phyloP scores from a whole-genome alignment of 2,797 vertebrate species.

The Protonibea diacanthus region DNA sequence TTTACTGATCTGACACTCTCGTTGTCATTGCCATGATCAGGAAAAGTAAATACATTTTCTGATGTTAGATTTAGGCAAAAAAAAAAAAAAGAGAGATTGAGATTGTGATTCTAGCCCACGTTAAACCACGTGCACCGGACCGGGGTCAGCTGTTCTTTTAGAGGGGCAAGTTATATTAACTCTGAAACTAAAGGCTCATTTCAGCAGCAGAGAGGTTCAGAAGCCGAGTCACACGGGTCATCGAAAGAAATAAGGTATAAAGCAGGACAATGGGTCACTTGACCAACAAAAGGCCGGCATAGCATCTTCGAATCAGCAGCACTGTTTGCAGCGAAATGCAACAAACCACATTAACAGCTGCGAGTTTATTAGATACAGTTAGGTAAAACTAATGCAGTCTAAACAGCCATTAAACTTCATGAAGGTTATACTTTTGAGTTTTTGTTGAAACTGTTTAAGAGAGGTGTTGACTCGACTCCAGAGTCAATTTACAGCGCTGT shows the following conservation, averaged over 20 bases:
- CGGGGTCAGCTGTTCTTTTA: not conserved
- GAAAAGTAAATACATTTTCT: not conserved
- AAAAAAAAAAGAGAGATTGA: not conserved
- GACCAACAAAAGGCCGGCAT: not conserved
- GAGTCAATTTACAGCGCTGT: not conserved
- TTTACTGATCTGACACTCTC: not conserved
- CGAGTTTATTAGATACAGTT: not conserved
- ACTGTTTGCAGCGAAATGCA: fast-evolving
- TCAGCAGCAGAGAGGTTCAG: not conserved
- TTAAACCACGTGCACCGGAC: not conserved
- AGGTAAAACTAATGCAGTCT: not conserved
- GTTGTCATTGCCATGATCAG: not conserved
- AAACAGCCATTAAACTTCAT: not conserved
- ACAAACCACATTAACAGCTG: not conserved
- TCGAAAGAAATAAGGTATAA: not conserved
- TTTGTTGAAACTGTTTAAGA: not conserved
- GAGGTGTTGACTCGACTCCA: not conserved
- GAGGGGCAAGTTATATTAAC: not conserved
- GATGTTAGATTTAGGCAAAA: not conserved
- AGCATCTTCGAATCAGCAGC: not conserved
- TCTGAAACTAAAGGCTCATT: not conserved
- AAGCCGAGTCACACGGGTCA: not conserved
- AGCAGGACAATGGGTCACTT: not conserved
- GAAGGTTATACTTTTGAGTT: not conserved
- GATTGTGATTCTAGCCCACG: not conserved